Percentiles rank a stretch among this genome's conserved stretches.
phyloP scores from a whole-genome alignment of 2,113 vertebrate species.

The Mesoclemmys tuberculata region DNA sequence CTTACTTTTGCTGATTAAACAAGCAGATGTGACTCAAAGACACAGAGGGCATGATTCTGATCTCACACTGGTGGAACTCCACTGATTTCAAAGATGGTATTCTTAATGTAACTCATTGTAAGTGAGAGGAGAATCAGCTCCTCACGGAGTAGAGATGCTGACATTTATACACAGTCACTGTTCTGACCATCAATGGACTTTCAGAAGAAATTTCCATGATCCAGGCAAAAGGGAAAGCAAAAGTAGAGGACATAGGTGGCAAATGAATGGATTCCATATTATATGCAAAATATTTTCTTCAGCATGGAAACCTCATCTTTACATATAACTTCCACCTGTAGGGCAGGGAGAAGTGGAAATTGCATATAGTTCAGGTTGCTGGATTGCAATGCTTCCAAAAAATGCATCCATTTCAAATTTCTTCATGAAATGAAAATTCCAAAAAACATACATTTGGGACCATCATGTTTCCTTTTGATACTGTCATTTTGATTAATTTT shows the following conservation, averaged over 20 bases:
- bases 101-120: not conserved
- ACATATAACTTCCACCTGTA: not conserved
- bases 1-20: not conserved
- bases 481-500: slow-evolving; percentile 7
- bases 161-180: not conserved
- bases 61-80: not conserved
- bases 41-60: not conserved
- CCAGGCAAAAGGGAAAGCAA: rapidly evolving
- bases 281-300: not conserved
- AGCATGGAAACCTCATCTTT: not conserved
- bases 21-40: not conserved
- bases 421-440: slow-evolving; percentile 57
- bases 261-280: not conserved
- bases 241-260: rapidly evolving
- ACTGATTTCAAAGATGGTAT: not conserved
- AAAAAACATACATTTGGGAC: slow-evolving; percentile 46
- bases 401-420: slow-evolving; percentile 48
- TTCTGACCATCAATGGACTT: not conserved
- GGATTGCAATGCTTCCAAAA: not conserved
- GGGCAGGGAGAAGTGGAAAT: not conserved
- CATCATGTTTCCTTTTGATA: slow-evolving; percentile 36
- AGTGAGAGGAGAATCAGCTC: not conserved
- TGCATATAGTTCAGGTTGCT: not conserved
- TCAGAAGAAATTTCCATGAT: not conserved
- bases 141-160: not conserved